Evolutionary conservation across 2,797 vertebrate species (phyloP).

Genomic region (Fistularia commersonii): DNA sequence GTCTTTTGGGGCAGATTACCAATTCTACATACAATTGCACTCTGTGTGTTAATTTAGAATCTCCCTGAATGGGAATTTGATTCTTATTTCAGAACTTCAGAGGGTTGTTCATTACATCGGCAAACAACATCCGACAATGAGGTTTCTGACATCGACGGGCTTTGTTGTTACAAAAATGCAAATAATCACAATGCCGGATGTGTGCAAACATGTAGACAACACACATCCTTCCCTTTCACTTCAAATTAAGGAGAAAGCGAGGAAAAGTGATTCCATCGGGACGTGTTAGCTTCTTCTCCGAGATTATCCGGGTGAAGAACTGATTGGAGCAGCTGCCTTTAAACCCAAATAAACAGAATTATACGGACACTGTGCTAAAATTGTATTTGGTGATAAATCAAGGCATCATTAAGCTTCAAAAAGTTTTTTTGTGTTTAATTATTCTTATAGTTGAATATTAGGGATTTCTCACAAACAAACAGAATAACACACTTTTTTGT

Average conservation of each 20-base stretch:
- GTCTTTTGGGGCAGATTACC: conserved; percentile 39
- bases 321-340: conserved; percentile 54
- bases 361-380: conserved; percentile 49
- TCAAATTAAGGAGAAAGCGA: conserved; percentile 67
- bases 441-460: conserved; percentile 23
- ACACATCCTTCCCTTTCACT: conserved; percentile 57
- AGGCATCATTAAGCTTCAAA: conserved; percentile 60
- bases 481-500: no score
- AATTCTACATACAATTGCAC: conserved; percentile 40
- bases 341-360: conserved; percentile 62
- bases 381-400: conserved; percentile 44
- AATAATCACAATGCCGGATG: conserved; percentile 62
- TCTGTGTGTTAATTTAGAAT: conserved; percentile 60
- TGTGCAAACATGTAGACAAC: conserved; percentile 60
- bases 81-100: conserved; percentile 72
- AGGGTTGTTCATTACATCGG: conserved; percentile 67
- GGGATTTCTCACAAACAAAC: conserved; percentile 10
- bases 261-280: conserved; percentile 68
- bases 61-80: conserved; percentile 68
- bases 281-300: conserved; percentile 59
- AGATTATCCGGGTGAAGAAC: conserved; percentile 61
- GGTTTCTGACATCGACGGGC: conserved; percentile 69
- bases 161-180: conserved; percentile 80
- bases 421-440: conserved; percentile 59
- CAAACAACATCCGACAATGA: conserved; percentile 66